These are phyloP conservation scores for Eristalis intricaria DNA, from an alignment of 2,888 invertebrate species.

Conservation along the genomic window DNA sequence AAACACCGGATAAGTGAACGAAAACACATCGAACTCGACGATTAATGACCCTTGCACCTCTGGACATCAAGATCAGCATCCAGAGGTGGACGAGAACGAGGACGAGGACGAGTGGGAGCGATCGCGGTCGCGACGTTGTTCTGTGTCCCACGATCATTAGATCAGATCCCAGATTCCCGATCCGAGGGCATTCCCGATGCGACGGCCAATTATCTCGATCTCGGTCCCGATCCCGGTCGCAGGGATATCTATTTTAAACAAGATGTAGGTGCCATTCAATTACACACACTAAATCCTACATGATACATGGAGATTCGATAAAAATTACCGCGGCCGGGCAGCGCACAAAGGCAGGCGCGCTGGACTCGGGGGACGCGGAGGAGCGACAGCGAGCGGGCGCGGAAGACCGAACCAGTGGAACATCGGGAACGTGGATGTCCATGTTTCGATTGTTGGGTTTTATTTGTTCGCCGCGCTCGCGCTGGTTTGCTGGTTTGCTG, in stretches of 20 bases:
- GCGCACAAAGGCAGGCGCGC: slow-evolving; percentile 30
- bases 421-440: slow-evolving; percentile 60
- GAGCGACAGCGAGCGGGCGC: slow-evolving; percentile 14
- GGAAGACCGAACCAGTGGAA: slow-evolving; percentile 31
- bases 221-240: not conserved
- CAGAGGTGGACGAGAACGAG: slow-evolving; percentile 12
- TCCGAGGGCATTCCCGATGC: slow-evolving; percentile 21
- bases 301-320: slow-evolving; percentile 69
- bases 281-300: slow-evolving; percentile 72
- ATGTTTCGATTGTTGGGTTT: slow-evolving; percentile 63
- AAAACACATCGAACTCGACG: slow-evolving; percentile 48
- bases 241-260: slow-evolving; percentile 67
- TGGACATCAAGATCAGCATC: slow-evolving; percentile 55
- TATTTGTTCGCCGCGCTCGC: slow-evolving; percentile 49
- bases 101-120: not conserved
- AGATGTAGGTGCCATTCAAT: slow-evolving; percentile 72
- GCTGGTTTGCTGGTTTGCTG: slow-evolving; percentile 9
- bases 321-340: slow-evolving; percentile 41
- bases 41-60: slow-evolving; percentile 71
- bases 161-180: slow-evolving; percentile 8
- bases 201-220: slow-evolving; percentile 51
- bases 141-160: slow-evolving; percentile 33
- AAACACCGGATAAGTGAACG: slow-evolving; percentile 54
- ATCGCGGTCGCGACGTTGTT: slow-evolving; percentile 19
- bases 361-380: slow-evolving; percentile 25